Conservation (phyloP, 2,888 invertebrate species). For the Xestia sexstrigata region DNA sequence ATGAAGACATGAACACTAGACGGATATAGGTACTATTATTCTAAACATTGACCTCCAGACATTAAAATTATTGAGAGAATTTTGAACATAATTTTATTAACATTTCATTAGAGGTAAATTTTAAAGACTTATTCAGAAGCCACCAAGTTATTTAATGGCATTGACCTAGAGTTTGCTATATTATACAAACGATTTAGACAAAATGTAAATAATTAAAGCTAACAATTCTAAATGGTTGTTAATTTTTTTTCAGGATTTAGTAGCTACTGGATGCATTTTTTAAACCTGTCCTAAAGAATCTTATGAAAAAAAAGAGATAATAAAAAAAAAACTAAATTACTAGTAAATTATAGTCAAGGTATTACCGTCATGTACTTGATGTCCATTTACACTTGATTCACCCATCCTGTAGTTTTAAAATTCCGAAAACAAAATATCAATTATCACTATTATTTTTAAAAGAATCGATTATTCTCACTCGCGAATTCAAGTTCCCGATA, state of each 20-base stretch:
- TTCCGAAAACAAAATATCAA: constrained; percentile 8
- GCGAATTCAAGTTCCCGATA: constrained; percentile 4
- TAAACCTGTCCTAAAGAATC: background rate
- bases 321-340: too few relatives aligned
- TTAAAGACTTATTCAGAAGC: background rate
- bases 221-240: background rate
- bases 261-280: background rate
- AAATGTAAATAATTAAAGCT: background rate
- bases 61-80: constrained; percentile 1
- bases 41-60: background rate
- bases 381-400: constrained; percentile 75
- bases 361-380: constrained; percentile 76
- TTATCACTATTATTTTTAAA: constrained; percentile 33
- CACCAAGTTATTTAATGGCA: background rate
- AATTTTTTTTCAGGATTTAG: background rate
- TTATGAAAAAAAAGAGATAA: background rate
- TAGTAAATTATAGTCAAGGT: background rate
- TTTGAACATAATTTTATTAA: background rate
- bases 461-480: constrained; percentile 33
- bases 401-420: constrained; percentile 61
- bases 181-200: background rate
- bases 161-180: background rate
- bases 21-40: background rate
- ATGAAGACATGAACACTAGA: too few relatives aligned
- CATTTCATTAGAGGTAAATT: constrained; percentile 2